Evolutionary conservation across 2,113 vertebrate species (phyloP), one percentile per base, ranked within the genome.

Genomic region (Typhlomys cinereus): DNA sequence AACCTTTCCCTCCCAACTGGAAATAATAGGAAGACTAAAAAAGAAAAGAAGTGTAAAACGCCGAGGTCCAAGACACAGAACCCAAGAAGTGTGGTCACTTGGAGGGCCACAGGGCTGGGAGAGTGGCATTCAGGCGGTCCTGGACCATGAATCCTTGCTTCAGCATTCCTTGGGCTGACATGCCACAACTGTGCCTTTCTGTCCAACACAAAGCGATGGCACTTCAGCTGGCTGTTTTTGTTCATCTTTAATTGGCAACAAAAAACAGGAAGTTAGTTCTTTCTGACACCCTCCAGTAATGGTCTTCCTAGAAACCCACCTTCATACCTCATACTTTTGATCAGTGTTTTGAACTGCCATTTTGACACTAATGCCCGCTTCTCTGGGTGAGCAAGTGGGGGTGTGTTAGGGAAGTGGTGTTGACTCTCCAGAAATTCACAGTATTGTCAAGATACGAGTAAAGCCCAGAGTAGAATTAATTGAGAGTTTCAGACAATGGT

Each of bases 281-380:
- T 10, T 90, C 71, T 52, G 89, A 82, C 0, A 36, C 23, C 29
- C 82, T 85, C 88, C 59, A 29, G 31, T 78, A 48, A 67, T 20
- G 11, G 57, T 85, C 93, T 93, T 94, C 91, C 95, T 70, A 62
- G 64, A 75, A 94, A 69, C 23, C 41, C 39, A 83, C 23, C 54
- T 48, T 50, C 34, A 50, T 52, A 75, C 44, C 69, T 92, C 88
- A 20, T 62, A 46, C 59, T 75, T 85, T 75, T 89, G 61, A 57
- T 82, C 36, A 27, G 10, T 76, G 61, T 92, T 59, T 76, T 25
- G 5, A 75, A 57, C 76, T 57, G 41, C 67, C 25, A 29, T 62
- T 46, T 70, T 87, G 85, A 66, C 48, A 9, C 39, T 23, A 52
- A 74, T 89, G 74, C 59, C 74, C 74, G 20, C 61, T 59, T 64